Conservation (phyloP, 2,888 invertebrate genomes). For the Tipula confusa region DNA sequence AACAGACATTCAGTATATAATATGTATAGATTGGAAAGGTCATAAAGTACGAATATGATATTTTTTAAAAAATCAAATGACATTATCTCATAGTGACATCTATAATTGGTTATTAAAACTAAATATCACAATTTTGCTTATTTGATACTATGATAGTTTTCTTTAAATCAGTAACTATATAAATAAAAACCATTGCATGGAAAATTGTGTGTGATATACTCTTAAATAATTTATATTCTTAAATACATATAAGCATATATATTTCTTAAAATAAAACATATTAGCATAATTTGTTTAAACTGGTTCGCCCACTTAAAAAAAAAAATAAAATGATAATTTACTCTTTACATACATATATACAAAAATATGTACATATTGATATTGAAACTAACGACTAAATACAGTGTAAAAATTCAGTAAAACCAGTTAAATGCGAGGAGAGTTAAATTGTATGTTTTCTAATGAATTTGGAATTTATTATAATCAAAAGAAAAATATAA, state of each 20-base stretch:
- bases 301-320: conserved; percentile 8
- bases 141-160: no score
- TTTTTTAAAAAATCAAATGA: no score
- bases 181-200: no score
- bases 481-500: conserved; percentile 7
- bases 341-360: neutral
- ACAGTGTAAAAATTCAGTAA: neutral
- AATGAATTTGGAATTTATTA: neutral
- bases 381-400: neutral
- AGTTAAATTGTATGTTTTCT: conserved; percentile 25
- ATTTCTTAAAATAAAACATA: neutral
- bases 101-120: no score
- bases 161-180: no score
- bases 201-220: no score
- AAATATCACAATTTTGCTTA: no score
- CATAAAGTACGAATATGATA: no score
- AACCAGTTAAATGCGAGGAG: conserved; percentile 7
- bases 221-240: no score
- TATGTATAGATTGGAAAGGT: neutral
- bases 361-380: neutral
- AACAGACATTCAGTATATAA: neutral
- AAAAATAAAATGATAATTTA: neutral
- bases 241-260: neutral
- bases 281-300: neutral
- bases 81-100: no score